These are phyloP conservation scores for Cryptocheilus praepositus DNA, from an alignment of 2,888 invertebrate genomes.

Conservation along the genomic window DNA sequence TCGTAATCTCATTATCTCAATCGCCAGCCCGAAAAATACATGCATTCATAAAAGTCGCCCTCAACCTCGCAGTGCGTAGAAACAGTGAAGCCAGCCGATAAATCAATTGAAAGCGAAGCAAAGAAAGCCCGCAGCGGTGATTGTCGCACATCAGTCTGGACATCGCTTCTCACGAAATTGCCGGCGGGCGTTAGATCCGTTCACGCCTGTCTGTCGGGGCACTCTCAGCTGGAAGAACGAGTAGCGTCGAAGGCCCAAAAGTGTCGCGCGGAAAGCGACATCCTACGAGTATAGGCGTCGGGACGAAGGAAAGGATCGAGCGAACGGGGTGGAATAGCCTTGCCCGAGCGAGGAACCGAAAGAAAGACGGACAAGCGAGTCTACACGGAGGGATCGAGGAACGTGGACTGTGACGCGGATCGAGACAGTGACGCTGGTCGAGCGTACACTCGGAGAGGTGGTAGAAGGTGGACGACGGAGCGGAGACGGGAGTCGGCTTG, in stretches of 20 bases:
- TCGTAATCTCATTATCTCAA: too few species aligned
- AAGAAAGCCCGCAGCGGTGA: too few species aligned
- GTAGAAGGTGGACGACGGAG: conserved; percentile 33
- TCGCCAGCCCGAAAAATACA: too few species aligned
- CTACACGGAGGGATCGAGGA: conserved; percentile 30
- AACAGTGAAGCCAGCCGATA: too few species aligned
- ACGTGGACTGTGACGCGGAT: conserved; percentile 39
- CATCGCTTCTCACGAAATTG: not conserved
- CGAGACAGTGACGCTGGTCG: conserved; percentile 18
- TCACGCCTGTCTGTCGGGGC: too few species aligned
- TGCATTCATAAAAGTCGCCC: too few species aligned
- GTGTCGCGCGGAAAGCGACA: conserved; percentile 43
- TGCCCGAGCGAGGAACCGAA: conserved; percentile 9
- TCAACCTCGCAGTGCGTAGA: too few species aligned
- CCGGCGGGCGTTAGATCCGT: conserved; percentile 12
- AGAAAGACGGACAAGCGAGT: conserved; percentile 17
- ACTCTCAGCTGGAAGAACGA: conserved; percentile 11
- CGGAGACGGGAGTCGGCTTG: conserved; percentile 33
- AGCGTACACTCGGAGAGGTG: conserved; percentile 22
- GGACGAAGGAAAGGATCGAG: conserved; percentile 21
- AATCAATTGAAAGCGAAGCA: too few species aligned
- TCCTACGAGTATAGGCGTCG: conserved; percentile 12
- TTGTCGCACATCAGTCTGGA: not conserved
- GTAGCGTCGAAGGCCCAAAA: conserved; percentile 28
- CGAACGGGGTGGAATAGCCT: not conserved